These are phyloP conservation scores for Dasyornis broadbenti DNA, from an alignment of 2,113 vertebrate genomes.

Conservation along the genomic window DNA sequence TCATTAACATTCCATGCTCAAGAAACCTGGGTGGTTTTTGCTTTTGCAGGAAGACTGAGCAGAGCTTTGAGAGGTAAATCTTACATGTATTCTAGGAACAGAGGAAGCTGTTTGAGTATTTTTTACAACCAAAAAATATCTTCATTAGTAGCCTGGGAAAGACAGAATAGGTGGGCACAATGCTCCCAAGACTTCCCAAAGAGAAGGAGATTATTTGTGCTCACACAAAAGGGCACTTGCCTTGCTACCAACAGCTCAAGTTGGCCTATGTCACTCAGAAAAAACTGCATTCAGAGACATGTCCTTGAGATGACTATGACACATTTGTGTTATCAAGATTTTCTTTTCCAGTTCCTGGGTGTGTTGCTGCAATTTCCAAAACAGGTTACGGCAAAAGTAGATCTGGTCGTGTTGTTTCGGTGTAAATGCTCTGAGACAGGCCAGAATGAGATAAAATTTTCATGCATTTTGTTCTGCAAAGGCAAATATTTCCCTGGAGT, in stretches of 20 bases:
- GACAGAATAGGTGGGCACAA: neutral
- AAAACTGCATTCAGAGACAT: neutral
- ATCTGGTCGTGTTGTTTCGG: neutral
- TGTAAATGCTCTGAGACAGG: neutral
- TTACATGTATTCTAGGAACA: neutral
- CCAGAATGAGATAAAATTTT: neutral
- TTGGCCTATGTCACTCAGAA: neutral
- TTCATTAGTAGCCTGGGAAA: neutral
- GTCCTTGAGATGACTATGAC: neutral
- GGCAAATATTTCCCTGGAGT: neutral
- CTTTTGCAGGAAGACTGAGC: neutral
- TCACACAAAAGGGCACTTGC: neutral
- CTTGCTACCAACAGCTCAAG: neutral
- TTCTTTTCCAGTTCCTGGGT: neutral
- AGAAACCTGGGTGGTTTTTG: neutral
- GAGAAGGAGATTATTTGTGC: neutral
- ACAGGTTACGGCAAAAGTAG: neutral
- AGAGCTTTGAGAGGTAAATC: neutral
- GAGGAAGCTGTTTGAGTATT: neutral
- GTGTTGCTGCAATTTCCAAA: neutral
- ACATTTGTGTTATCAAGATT: neutral
- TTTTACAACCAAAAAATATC: neutral
- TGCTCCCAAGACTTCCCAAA: neutral
- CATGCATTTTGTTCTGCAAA: neutral
- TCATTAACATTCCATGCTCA: neutral